Evolutionary conservation across 2,797 vertebrate species (phyloP).

Genomic region (Vespertilio murinus): DNA sequence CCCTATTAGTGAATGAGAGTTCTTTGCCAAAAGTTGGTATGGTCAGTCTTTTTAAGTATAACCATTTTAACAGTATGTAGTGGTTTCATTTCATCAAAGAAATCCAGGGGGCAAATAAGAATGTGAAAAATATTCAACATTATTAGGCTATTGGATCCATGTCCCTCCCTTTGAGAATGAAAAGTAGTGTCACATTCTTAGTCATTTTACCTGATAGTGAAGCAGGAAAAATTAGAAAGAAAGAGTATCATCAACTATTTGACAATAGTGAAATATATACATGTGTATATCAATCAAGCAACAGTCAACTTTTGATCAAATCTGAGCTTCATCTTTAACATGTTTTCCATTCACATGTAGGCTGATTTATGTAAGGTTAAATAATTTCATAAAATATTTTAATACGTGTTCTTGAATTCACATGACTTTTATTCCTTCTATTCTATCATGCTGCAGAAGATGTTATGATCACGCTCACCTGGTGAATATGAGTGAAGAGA

Average conservation of each 20-base stretch:
- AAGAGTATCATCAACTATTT: not conserved
- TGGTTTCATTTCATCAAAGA: not conserved
- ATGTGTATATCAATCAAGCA: not conserved
- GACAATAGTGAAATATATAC: not conserved
- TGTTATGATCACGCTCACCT: constrained; percentile 76
- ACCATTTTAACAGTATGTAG: not conserved
- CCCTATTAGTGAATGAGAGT: not conserved
- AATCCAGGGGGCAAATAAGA: not conserved
- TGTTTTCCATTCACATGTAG: not conserved
- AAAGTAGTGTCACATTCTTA: not conserved
- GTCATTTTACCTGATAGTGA: not conserved
- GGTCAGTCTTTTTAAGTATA: not conserved
- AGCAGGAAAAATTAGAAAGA: not conserved
- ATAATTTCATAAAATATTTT: not conserved
- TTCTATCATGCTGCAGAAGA: not conserved
- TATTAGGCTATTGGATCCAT: not conserved
- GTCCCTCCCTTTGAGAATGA: not conserved
- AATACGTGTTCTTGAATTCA: not conserved
- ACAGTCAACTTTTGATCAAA: not conserved
- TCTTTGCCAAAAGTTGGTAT: not conserved
- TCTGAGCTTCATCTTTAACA: not conserved
- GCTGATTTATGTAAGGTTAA: not conserved
- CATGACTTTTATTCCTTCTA: not conserved
- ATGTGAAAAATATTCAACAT: not conserved
- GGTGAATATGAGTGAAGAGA: constrained; percentile 93